Evolutionary conservation across 1,140 invertebrate genomes (phyloP), one percentile per base, ranked within the genome.

Genomic region (Leguminivora glycinivorella): DNA sequence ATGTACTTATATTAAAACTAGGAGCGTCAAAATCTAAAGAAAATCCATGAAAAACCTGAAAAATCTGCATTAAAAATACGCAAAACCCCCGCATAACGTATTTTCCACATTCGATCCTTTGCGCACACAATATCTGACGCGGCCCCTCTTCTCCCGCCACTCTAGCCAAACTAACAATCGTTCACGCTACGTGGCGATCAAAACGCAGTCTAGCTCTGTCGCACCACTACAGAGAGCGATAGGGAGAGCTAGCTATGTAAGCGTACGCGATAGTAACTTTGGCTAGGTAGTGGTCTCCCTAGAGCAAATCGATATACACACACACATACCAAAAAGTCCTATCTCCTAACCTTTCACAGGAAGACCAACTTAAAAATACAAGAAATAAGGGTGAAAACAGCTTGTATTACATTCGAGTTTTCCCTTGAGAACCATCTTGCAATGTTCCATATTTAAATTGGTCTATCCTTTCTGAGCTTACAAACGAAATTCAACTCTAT

Each of bases 341-440:
- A 86, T 74, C 76, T 77, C 10, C 31, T 24, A 29, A 58, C 19
- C 0, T 10, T 29, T 40, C 70, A 85, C 9, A 34, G 40, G 25
- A 85, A 75, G 75, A 56, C 79, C 56, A 68, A 70, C 82, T 25
- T 67, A 71, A 79, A 63, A 31, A 29, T 24, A 22, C 7, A 5
- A 9, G 17, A 7, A 24, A 71, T 73, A 79, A 70, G 29, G 67
- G 17, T 25, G 34, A 80, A 74, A 81, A 82, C 75, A 68, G 72
- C 72, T 40, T 85, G 74, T 60, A 69, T 14, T 10, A 25, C 26
- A 68, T 69, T 69, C 71, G 75, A 73, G 85, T 77, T 91, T 89
- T 89, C 89, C 89, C 89, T 82, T 85, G 86, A 91, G 89, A 89
- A 88, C 87, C 87, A 91, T 91, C 89, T 91, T 89, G 78, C 74